These are phyloP conservation scores for Nephrotoma guestfalica DNA, from an alignment of 2,888 invertebrate species.

Conservation along the genomic window DNA sequence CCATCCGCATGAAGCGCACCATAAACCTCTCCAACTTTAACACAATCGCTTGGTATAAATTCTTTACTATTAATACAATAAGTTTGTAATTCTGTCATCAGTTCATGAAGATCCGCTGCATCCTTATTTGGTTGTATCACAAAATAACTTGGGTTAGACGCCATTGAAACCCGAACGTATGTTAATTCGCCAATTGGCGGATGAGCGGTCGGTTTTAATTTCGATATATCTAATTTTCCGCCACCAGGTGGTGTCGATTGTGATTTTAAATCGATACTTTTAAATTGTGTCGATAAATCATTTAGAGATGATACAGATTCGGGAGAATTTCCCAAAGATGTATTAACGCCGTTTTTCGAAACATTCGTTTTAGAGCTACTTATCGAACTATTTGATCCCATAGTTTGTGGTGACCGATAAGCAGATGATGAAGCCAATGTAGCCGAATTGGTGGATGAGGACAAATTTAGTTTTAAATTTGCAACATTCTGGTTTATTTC, in stretches of 20 bases:
- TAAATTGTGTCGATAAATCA: neutral
- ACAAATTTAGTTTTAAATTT: neutral
- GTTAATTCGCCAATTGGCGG: constrained; percentile 39
- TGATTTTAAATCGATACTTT: neutral
- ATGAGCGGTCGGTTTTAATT: neutral
- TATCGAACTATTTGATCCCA: neutral
- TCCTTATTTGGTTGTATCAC: constrained; percentile 35
- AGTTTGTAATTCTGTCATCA: constrained; percentile 53
- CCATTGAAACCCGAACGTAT: constrained; percentile 57
- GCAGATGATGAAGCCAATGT: neutral
- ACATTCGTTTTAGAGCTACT: neutral
- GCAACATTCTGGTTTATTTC: neutral
- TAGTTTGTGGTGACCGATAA: neutral
- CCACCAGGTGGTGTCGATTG: neutral
- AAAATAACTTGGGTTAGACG: constrained; percentile 49
- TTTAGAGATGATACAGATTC: neutral
- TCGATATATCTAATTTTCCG: neutral
- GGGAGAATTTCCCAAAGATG: neutral
- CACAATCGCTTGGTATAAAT: constrained; percentile 34
- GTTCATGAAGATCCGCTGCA: constrained; percentile 33
- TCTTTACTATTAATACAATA: constrained; percentile 41
- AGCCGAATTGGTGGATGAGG: neutral
- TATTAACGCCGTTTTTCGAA: neutral
- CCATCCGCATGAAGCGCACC: constrained; percentile 50
- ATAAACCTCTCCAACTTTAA: constrained; percentile 46